Evolutionary conservation across 2,797 vertebrate species (phyloP), one percentile per base, ranked within the genome.

Genomic region (Microctenopoma stevenorrisi): DNA sequence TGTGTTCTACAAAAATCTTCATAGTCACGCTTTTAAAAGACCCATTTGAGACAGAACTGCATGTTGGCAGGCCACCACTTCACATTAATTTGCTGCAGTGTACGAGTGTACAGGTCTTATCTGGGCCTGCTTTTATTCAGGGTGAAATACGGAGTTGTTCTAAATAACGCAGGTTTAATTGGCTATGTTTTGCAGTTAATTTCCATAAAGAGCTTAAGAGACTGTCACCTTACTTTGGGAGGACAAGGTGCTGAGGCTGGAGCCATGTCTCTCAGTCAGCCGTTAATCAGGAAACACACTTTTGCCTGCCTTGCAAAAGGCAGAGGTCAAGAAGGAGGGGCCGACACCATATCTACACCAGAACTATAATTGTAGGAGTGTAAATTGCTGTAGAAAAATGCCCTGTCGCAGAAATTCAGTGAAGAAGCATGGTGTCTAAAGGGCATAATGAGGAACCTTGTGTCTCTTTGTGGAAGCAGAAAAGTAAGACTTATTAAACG

Each of bases 101-200:
- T 86, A 62, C 82, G 78, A 89, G 86, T 75, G 79, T 74, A 47
- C 66, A 66, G 81, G 83, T 88, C 81, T 79, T 84, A 86, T 92
- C 88, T 76, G 68, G 72, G 78, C 70, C 76, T 56, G 85, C 88
- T 89, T 89, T 93, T 91, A 91, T 90, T 91, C 86, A 55, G 83
- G 86, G 83, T 89, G 88, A 90, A 92, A 86, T 90, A 83, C 86
- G 88, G 91, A 92, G 88, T 90, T 81, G 64, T 82, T 92, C 91
- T 94, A 94, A 94, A 94, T 93, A 94, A 94, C 87, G 67, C 90
- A 82, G 89, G 88, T 92, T 91, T 94, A 95, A 94, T 94, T 94
- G 93, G 93, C 89, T 80, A 46, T 93, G 89, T 94, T 94, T 93
- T 93, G 88, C 85, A 88, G 89, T 93, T 93, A 88, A 94, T 94